phyloP scores from a whole-genome alignment of 2,888 invertebrate genomes.

The Argyra leucocephala region DNA sequence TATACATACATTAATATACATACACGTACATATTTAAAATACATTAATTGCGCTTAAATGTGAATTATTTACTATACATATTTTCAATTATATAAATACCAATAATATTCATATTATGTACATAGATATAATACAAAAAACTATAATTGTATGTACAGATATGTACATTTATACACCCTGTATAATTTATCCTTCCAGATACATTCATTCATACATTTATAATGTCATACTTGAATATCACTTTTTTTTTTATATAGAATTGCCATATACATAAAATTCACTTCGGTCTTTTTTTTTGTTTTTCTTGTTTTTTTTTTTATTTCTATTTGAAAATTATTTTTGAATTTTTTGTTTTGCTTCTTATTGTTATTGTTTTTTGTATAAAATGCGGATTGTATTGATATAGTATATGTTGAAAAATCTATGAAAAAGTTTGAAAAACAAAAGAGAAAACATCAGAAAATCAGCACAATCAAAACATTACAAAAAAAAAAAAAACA shows the following conservation, averaged over 20 bases:
- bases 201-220: background rate
- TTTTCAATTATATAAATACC: background rate
- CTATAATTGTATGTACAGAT: background rate
- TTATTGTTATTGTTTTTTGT: background rate
- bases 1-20: no score
- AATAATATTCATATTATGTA: background rate
- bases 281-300: background rate
- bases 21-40: background rate
- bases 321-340: background rate
- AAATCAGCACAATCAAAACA: no score
- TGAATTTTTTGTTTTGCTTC: background rate
- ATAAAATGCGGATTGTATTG: background rate
- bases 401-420: background rate
- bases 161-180: background rate
- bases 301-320: background rate
- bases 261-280: background rate
- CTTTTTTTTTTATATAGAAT: background rate
- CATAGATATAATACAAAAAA: background rate
- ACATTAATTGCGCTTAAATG: background rate
- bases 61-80: no score
- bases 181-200: background rate
- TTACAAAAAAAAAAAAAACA: no score
- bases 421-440: no score
- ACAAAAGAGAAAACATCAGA: no score
- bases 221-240: background rate